Percentiles rank a stretch among this genome's conserved stretches.
These are phyloP conservation scores for Mya arenaria DNA, from an alignment of 1,140 invertebrate genomes.

Conservation along the genomic window DNA sequence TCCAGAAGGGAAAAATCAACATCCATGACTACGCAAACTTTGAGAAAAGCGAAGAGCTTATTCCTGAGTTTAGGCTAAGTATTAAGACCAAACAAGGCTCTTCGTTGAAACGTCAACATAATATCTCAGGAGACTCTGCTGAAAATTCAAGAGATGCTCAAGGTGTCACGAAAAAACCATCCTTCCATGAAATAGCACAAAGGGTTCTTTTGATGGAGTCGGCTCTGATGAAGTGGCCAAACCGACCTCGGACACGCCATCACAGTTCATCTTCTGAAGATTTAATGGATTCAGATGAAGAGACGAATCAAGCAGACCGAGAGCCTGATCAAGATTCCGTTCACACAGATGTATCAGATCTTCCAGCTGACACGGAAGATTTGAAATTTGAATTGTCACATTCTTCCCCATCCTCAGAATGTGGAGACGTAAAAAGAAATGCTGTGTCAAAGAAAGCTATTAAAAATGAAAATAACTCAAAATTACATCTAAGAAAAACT, in stretches of 20 bases:
- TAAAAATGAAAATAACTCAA: background rate
- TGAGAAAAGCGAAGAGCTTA: conserved; percentile 74
- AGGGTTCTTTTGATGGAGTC: conserved; percentile 67
- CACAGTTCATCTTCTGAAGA: conserved; percentile 79
- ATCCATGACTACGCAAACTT: conserved; percentile 80
- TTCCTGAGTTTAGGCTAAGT: conserved; percentile 74
- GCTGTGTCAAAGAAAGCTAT: no score
- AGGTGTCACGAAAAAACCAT: conserved; percentile 50
- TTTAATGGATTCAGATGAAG: conserved; percentile 49
- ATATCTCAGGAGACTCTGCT: background rate
- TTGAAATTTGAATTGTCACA: no score
- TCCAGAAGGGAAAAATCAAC: conserved; percentile 71
- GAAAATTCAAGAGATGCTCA: background rate
- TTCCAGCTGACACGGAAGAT: conserved; percentile 43
- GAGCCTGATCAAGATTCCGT: conserved; percentile 54
- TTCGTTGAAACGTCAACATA: background rate
- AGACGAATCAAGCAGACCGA: background rate
- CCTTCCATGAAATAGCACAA: conserved; percentile 71
- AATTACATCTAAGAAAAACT: background rate
- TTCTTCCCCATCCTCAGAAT: no score
- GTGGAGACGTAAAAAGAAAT: no score
- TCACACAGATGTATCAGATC: conserved; percentile 52
- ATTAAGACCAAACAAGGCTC: conserved; percentile 56
- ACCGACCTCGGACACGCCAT: conserved; percentile 63
- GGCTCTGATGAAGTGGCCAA: conserved; percentile 68